Evolutionary conservation across 64 coral and sea anemone genomes (phyloP).

Genomic region (Actinia equina): DNA sequence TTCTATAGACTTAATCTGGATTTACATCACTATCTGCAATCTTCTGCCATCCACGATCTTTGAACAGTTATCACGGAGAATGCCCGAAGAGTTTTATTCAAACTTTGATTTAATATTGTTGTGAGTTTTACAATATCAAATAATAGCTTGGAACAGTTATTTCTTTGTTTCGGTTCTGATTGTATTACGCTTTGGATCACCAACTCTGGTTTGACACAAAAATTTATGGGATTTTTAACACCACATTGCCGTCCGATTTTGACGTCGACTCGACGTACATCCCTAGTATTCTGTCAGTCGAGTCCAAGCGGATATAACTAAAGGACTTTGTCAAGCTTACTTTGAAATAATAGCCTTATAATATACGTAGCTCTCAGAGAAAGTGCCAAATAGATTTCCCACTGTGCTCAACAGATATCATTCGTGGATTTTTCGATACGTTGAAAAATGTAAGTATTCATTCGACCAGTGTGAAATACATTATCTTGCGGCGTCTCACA

Average conservation of each 20-base stretch:
- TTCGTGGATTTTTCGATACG: background rate
- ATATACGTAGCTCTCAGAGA: background rate
- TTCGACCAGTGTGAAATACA: background rate
- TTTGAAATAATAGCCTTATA: background rate
- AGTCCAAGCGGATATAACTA: background rate
- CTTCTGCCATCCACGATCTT: background rate
- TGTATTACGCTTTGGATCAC: background rate
- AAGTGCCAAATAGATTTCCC: conserved; percentile 1
- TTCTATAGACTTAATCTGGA: background rate
- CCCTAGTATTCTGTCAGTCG: background rate
- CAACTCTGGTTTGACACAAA: background rate
- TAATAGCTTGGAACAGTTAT: background rate
- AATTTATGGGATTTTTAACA: background rate
- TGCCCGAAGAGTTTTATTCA: background rate
- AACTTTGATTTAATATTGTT: background rate
- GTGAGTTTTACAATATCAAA: background rate
- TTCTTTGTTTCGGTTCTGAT: background rate
- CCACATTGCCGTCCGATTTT: background rate
- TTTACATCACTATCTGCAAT: background rate
- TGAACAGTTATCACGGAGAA: background rate
- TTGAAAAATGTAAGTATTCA: background rate
- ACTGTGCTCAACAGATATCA: background rate
- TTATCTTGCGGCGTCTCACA: background rate
- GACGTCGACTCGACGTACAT: background rate
- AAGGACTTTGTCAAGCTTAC: background rate